Conservation (phyloP, 2,797 vertebrate genomes). For the Enoplosus armatus region DNA sequence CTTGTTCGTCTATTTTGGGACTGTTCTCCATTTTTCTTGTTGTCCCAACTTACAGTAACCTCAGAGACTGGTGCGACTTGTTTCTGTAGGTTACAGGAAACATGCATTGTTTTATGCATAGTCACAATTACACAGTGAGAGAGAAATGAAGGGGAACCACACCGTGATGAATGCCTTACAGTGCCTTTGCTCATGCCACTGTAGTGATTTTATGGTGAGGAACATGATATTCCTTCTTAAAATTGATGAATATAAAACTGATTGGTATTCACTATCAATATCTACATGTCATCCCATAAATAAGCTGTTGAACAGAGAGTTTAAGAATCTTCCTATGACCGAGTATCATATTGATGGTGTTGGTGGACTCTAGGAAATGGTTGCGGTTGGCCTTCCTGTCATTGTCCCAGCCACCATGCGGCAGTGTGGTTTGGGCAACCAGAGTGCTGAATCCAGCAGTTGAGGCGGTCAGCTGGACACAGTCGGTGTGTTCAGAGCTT, state of each 20-base stretch:
- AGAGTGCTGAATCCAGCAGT: slow-evolving; percentile 59
- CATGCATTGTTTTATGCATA: slow-evolving; percentile 10
- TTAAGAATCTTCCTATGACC: not conserved
- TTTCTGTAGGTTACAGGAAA: slow-evolving; percentile 34
- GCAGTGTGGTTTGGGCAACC: slow-evolving; percentile 56
- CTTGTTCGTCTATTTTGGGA: slow-evolving; percentile 68
- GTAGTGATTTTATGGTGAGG: not conserved
- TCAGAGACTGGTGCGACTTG: slow-evolving; percentile 21
- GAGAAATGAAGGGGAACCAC: slow-evolving; percentile 8
- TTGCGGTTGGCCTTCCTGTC: slow-evolving; percentile 63
- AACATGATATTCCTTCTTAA: too few relatives aligned
- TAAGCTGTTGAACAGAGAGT: not conserved
- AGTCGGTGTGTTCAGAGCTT: slow-evolving; percentile 36
- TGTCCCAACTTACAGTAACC: slow-evolving; percentile 40
- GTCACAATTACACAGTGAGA: slow-evolving; percentile 12
- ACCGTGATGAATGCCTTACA: not conserved
- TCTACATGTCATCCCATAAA: not conserved
- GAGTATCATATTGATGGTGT: slow-evolving; percentile 13
- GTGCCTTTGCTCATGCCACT: not conserved
- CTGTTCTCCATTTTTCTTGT: slow-evolving; percentile 48
- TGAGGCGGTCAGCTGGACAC: slow-evolving; percentile 62
- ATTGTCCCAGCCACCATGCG: slow-evolving; percentile 60
- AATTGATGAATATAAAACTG: not conserved
- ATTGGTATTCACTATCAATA: not conserved
- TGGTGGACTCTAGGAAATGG: slow-evolving; percentile 59